Percentiles rank a stretch among this genome's conserved stretches.
phyloP scores from a whole-genome alignment of 2,797 vertebrate species.

The Myoxocephalus aenaeus region DNA sequence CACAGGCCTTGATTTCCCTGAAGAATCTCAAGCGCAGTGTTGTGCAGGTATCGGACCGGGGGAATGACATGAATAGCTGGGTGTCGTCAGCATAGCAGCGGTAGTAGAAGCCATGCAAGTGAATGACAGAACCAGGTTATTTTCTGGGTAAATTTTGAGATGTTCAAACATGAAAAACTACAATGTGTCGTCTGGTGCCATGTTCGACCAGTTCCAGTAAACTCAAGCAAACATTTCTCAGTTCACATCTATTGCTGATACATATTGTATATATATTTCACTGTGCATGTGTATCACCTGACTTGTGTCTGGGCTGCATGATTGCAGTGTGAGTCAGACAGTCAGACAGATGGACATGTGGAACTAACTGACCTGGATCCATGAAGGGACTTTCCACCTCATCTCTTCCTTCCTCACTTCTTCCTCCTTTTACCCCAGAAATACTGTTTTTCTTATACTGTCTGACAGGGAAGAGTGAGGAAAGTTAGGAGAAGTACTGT shows the following conservation, averaged over 20 bases:
- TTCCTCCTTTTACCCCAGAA: slow-evolving; percentile 44
- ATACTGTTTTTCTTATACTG: slow-evolving; percentile 40
- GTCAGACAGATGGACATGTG: slow-evolving; percentile 62
- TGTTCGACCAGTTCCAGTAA: not conserved
- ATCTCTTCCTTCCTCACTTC: slow-evolving; percentile 45
- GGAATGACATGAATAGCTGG: not conserved
- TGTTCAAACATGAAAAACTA: not conserved
- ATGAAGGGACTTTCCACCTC: slow-evolving; percentile 73
- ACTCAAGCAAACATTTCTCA: not conserved
- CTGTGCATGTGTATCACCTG: slow-evolving; percentile 45
- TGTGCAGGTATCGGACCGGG: not conserved
- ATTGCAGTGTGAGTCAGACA: slow-evolving; percentile 59
- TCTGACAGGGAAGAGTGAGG: slow-evolving; percentile 53
- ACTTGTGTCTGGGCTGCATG: slow-evolving; percentile 35
- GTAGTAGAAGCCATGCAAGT: not conserved
- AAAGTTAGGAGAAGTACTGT: slow-evolving; percentile 46
- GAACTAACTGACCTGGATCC: slow-evolving; percentile 64
- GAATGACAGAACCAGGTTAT: not conserved
- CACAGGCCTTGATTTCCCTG: not conserved
- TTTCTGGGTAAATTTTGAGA: too few species aligned
- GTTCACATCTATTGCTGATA: not conserved
- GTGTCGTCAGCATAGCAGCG: slow-evolving; percentile 11
- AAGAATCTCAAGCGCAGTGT: not conserved
- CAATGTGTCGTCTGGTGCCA: not conserved
- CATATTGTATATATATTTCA: not conserved